Percentiles rank a stretch among this genome's conserved stretches.
These are phyloP conservation scores for Phragmatobia fuliginosa DNA, from an alignment of 2,888 invertebrate species.

Conservation along the genomic window DNA sequence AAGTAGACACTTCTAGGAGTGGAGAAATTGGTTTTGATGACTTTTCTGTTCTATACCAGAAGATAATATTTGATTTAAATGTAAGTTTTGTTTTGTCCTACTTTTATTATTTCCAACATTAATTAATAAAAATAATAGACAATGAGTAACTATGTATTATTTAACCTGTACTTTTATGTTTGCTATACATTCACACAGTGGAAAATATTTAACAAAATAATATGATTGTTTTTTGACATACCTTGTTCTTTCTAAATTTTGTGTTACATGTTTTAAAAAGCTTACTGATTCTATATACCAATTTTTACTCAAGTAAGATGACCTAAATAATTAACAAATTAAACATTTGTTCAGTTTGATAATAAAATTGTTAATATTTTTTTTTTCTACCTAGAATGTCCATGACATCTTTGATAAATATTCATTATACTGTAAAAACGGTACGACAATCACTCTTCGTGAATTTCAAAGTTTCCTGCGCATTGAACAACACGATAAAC, in stretches of 20 bases:
- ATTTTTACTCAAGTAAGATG: too few relatives aligned
- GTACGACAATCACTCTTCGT: constrained; percentile 88
- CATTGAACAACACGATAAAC: constrained; percentile 89
- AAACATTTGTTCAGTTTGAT: neutral
- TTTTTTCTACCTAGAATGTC: constrained; percentile 82
- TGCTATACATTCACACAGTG: neutral
- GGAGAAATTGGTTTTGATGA: constrained; percentile 97
- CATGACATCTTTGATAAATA: constrained; percentile 88
- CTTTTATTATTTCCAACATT: neutral
- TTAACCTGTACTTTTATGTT: too few relatives aligned
- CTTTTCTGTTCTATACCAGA: constrained; percentile 94
- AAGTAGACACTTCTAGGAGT: constrained; percentile 92
- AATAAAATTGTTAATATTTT: neutral
- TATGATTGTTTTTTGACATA: neutral
- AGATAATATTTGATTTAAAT: constrained; percentile 92
- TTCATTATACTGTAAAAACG: constrained; percentile 88
- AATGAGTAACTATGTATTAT: neutral
- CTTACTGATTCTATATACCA: too few relatives aligned
- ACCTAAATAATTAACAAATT: neutral
- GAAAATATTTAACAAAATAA: neutral
- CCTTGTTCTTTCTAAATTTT: too few relatives aligned
- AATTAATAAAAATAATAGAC: neutral
- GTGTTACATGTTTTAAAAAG: too few relatives aligned
- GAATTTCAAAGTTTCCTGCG: constrained; percentile 91
- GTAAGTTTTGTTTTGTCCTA: constrained; percentile 83